Evolutionary conservation across 2,888 invertebrate genomes (phyloP), one percentile per base, ranked within the genome.

Genomic region (Rhagium mordax): DNA sequence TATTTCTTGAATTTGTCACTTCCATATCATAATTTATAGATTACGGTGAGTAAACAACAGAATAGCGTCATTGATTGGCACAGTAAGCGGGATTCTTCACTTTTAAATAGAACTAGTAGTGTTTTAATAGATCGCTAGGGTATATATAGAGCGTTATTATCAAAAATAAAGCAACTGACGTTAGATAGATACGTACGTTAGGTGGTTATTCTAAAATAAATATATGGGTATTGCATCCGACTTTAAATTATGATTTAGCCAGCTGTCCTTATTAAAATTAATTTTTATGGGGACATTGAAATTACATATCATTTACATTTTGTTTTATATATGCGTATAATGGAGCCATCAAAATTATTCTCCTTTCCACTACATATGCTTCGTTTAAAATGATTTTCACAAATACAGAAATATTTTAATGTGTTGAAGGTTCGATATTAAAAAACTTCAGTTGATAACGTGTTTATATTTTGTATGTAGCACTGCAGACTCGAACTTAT

Each of bases 21-120:
- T 62, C 62, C 55, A 27, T 71, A 73, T 64, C 61, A 64, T 74
- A 74, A 74, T 72, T 76, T 74, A 66, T 72, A 72, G 72, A 74
- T 72, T 71, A 74, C 75, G 62, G 72, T 66, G 71, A 76, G 79
- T 80, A 81, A 82, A 82, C 79, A 82, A 80, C 79, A 75, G 72
- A 76, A 72, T 67, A 78, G 79, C 82, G 84, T 83, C 83, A 84
- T 74, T 82, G 82, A 84, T 82, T 84, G 83, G 84, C 84, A 83
- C 82, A 80, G 75, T 74, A 73, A 71, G 74, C 73, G 78, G 79
- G 79, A 82, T 83, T 82, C 81, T 80, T 81, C 79, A 79, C 78
- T 82, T 82, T 81, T 82, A 84, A 81, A 78, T 80, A 79, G 78
- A 80, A 72, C 72, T 67, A 73, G 71, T 75, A 79, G 75, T 79